Conservation (phyloP, 2,113 vertebrate species). For the Dendropsophus ebraccatus region DNA sequence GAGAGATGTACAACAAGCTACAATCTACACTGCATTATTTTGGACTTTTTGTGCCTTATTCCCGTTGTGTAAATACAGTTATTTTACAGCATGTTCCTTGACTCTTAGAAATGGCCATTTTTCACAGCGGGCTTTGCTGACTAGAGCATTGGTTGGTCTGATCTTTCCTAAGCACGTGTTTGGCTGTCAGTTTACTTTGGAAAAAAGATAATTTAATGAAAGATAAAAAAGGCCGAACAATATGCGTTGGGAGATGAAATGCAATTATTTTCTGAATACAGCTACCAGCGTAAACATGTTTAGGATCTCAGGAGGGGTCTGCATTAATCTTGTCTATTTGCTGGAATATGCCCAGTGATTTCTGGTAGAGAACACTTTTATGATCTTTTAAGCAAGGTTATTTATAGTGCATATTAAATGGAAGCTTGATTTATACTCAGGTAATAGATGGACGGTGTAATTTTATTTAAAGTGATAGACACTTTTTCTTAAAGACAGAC, state of each 20-base stretch:
- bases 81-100: slow-evolving; percentile 25
- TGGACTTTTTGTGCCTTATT: slow-evolving; percentile 34
- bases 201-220: slow-evolving; percentile 25
- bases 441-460: not conserved
- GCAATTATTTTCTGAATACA: slow-evolving; percentile 28
- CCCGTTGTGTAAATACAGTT: slow-evolving; percentile 36
- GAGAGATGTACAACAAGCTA: not conserved
- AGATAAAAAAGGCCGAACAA: not conserved
- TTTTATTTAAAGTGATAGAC: too few relatives aligned
- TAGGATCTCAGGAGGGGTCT: slow-evolving; percentile 22
- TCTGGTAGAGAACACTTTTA: not conserved
- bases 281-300: slow-evolving; percentile 1
- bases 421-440: not conserved
- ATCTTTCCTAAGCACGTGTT: slow-evolving; percentile 13
- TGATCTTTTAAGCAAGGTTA: not conserved
- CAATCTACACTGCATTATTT: not conserved
- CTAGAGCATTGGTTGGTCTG: slow-evolving; percentile 20
- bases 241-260: slow-evolving; percentile 17
- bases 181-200: slow-evolving; percentile 19
- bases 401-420: not conserved
- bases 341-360: not conserved
- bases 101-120: slow-evolving; percentile 35
- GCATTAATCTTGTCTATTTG: slow-evolving; percentile 27
- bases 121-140: slow-evolving; percentile 33
- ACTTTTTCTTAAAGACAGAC: too few relatives aligned